These are phyloP conservation scores for Campoplex capitator DNA, from an alignment of 2,888 invertebrate genomes.

Conservation along the genomic window DNA sequence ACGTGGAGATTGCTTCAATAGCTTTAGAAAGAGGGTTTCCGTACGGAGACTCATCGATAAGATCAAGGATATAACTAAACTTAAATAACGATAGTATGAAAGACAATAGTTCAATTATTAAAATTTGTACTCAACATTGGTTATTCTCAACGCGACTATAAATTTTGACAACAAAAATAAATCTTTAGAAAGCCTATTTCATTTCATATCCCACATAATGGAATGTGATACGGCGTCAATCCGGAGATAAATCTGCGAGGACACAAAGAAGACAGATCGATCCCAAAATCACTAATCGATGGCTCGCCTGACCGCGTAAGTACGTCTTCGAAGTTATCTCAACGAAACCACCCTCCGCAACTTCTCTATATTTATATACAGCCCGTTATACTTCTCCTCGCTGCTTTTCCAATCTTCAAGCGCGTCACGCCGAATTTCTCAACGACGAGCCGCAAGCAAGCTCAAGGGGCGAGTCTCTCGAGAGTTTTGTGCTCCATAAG, in stretches of 20 bases:
- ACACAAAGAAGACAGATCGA: slow-evolving; percentile 50
- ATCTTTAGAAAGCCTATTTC: neutral
- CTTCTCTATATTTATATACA: neutral
- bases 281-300: slow-evolving; percentile 62
- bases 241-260: slow-evolving; percentile 34
- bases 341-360: slow-evolving; percentile 40
- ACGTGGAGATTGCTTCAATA: neutral
- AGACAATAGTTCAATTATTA: neutral
- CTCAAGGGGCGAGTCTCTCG: slow-evolving; percentile 43
- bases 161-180: neutral
- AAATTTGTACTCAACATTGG: neutral
- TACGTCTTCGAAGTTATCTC: slow-evolving; percentile 54
- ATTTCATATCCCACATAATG: neutral
- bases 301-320: slow-evolving; percentile 51
- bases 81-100: neutral
- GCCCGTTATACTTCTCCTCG: slow-evolving; percentile 11
- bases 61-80: neutral
- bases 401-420: slow-evolving; percentile 63
- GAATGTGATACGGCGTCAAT: slow-evolving; percentile 8
- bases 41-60: too few relatives aligned
- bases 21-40: too few relatives aligned
- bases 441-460: slow-evolving; percentile 49
- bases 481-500: neutral
- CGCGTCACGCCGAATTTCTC: slow-evolving; percentile 67
- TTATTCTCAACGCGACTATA: neutral